These are phyloP conservation scores for Condylura cristata DNA, from an alignment of 2,113 vertebrate genomes.

Conservation along the genomic window DNA sequence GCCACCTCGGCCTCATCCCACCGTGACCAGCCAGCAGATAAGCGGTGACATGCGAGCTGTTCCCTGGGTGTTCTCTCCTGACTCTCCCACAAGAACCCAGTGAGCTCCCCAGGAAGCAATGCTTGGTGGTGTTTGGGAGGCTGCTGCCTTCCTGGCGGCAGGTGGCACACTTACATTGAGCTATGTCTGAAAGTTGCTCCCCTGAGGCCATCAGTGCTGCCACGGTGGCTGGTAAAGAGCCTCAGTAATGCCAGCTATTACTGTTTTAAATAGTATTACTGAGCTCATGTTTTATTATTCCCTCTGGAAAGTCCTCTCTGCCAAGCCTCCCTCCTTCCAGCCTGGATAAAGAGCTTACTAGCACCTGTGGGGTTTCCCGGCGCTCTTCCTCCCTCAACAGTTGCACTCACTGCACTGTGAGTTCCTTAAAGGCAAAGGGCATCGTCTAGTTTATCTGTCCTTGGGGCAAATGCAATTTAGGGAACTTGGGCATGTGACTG, in stretches of 20 bases:
- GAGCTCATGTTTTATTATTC: neutral
- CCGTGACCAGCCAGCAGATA: neutral
- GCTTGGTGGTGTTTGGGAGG: neutral
- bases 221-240: neutral
- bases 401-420: neutral
- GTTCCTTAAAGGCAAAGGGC: neutral
- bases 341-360: neutral
- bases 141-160: rapidly evolving
- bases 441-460: neutral
- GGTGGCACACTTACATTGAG: rapidly evolving
- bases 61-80: neutral
- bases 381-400: neutral
- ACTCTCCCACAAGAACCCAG: neutral
- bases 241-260: neutral
- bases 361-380: rapidly evolving
- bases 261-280: no score
- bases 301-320: neutral
- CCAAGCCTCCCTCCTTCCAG: neutral
- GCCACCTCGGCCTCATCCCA: no score
- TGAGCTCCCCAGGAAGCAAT: neutral
- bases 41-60: neutral
- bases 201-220: rapidly evolving
- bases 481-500: neutral
- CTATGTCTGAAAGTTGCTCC: neutral
- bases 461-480: neutral